A percentile compares a stretch with the other conserved stretches of the same genome.
These are phyloP conservation scores for Brienomyrus brachyistius DNA, from an alignment of 2,113 vertebrate species.

Conservation along the genomic window DNA sequence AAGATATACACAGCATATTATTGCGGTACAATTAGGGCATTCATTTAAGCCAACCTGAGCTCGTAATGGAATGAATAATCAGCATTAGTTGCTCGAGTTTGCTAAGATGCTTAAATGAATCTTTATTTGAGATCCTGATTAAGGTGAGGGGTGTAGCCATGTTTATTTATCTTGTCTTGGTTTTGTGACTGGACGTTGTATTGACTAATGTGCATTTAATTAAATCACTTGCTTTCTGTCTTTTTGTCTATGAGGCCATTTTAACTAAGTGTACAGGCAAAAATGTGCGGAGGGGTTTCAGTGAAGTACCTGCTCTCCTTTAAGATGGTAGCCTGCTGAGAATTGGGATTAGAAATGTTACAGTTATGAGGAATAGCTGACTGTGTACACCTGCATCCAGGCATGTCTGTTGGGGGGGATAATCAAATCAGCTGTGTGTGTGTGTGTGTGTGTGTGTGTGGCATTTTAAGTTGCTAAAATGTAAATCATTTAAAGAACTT, in stretches of 20 bases:
- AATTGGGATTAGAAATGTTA: background rate
- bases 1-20: background rate
- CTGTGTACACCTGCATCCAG: background rate
- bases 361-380: background rate
- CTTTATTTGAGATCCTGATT: background rate
- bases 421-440: background rate
- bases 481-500: background rate
- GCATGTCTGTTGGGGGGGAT: background rate
- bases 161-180: background rate
- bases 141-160: background rate
- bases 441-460: background rate
- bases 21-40: background rate
- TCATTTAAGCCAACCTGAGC: background rate
- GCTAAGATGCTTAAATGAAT: background rate
- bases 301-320: background rate
- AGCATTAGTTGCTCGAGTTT: background rate
- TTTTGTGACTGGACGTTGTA: background rate
- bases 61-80: background rate
- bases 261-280: background rate
- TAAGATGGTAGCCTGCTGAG: background rate
- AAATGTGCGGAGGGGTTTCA: background rate
- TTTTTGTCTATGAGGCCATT: background rate
- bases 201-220: background rate
- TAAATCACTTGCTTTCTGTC: background rate
- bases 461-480: background rate